Evolutionary conservation across 2,797 vertebrate genomes (phyloP).

Genomic region (Zonotrichia albicollis): DNA sequence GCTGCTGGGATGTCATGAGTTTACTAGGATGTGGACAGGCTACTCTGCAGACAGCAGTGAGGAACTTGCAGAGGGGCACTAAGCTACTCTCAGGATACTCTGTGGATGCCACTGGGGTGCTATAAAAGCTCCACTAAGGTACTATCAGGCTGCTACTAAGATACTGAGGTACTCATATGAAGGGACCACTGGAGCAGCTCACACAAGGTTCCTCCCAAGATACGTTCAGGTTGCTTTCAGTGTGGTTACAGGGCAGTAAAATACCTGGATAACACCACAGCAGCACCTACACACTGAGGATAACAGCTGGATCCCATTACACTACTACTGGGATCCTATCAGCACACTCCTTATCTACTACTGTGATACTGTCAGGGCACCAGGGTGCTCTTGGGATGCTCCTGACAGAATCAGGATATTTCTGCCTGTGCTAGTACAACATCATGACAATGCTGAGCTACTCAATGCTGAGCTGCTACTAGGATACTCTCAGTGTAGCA

Average conservation of each 20-base stretch:
- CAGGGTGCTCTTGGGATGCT: not conserved
- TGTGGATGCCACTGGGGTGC: not conserved
- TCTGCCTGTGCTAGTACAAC: not conserved
- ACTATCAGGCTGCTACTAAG: not conserved
- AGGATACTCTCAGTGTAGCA: not conserved
- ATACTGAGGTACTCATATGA: fast-evolving
- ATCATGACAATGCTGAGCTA: not conserved
- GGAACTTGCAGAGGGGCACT: not conserved
- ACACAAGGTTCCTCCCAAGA: not conserved
- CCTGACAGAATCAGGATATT: not conserved
- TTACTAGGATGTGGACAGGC: not conserved
- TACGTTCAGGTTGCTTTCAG: too few relatives aligned
- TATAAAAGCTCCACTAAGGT: not conserved
- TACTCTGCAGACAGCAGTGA: not conserved
- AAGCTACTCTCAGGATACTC: not conserved
- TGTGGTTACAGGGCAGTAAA: fast-evolving
- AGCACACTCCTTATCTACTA: fast-evolving
- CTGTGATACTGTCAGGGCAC: not conserved
- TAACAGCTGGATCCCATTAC: fast-evolving
- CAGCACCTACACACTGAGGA: not conserved
- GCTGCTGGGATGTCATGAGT: not conserved
- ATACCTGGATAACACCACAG: not conserved
- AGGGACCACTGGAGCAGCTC: not conserved
- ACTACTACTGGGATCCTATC: not conserved
- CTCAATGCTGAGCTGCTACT: not conserved